Conservation (phyloP, 2,797 vertebrate species). For the Sebastes hopkinsi region DNA sequence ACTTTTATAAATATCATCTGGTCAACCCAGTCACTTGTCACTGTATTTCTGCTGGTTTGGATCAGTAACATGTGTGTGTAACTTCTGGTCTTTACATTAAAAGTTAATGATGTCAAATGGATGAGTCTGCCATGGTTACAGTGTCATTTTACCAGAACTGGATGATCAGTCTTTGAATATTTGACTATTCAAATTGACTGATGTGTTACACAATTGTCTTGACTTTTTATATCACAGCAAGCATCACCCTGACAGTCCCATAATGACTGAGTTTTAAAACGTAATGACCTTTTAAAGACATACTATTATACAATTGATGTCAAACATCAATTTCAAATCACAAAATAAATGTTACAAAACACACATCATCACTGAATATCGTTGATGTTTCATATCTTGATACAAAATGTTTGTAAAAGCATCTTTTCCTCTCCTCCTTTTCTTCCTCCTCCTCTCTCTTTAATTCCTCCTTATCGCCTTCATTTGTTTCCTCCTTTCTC, state of each 20-base stretch:
- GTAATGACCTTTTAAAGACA: not conserved
- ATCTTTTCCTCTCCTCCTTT: not conserved
- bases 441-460: not conserved
- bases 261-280: too few relatives aligned
- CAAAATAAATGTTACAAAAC: not conserved
- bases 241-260: too few relatives aligned
- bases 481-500: not conserved
- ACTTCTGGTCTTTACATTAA: not conserved
- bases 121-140: too few relatives aligned
- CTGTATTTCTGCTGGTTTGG: not conserved
- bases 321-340: not conserved
- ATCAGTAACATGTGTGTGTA: not conserved
- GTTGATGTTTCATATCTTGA: not conserved
- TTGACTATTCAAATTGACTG: too few relatives aligned
- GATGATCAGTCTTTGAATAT: too few relatives aligned
- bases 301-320: not conserved
- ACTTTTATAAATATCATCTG: too few relatives aligned
- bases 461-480: not conserved
- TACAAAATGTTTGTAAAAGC: too few relatives aligned
- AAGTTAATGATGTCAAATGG: too few relatives aligned
- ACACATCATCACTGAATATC: not conserved
- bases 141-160: not conserved
- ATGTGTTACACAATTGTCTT: too few relatives aligned
- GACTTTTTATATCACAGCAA: accelerated
- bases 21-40: too few relatives aligned